These are phyloP conservation scores for Actinia tenebrosa DNA, from an alignment of 64 coral and sea anemone species.

Conservation along the genomic window DNA sequence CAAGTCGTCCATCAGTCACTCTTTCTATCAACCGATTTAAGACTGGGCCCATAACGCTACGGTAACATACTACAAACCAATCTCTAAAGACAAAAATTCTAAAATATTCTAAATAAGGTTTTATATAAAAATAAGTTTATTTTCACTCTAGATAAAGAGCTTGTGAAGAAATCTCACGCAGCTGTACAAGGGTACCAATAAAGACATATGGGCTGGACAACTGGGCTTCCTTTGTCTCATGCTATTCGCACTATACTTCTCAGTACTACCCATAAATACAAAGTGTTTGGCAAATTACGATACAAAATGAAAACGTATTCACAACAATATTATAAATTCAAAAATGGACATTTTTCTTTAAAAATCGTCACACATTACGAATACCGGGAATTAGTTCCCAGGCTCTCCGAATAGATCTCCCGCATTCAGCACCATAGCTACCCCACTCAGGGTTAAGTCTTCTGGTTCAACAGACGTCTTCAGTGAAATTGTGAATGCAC, in stretches of 20 bases:
- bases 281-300: neutral
- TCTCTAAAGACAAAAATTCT: neutral
- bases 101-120: neutral
- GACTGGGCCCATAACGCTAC: too few species aligned
- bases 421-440: slow-evolving; percentile 57
- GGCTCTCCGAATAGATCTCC: slow-evolving; percentile 28
- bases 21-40: too few species aligned
- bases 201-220: neutral
- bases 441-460: slow-evolving; percentile 40
- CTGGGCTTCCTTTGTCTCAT: neutral
- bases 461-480: slow-evolving; percentile 43
- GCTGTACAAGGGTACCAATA: neutral
- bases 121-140: slow-evolving; percentile 4
- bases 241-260: neutral
- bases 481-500: slow-evolving; percentile 43
- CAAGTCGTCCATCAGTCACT: too few species aligned
- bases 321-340: neutral
- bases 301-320: neutral
- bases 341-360: neutral
- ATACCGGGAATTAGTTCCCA: slow-evolving; percentile 44
- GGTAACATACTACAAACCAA: too few species aligned
- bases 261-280: neutral
- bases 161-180: neutral
- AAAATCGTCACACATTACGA: too few species aligned
- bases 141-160: neutral